Percentiles rank a stretch among this genome's conserved stretches.
Evolutionary conservation across 2,797 vertebrate genomes (phyloP).

Genomic region (Steatocranus sp.): DNA sequence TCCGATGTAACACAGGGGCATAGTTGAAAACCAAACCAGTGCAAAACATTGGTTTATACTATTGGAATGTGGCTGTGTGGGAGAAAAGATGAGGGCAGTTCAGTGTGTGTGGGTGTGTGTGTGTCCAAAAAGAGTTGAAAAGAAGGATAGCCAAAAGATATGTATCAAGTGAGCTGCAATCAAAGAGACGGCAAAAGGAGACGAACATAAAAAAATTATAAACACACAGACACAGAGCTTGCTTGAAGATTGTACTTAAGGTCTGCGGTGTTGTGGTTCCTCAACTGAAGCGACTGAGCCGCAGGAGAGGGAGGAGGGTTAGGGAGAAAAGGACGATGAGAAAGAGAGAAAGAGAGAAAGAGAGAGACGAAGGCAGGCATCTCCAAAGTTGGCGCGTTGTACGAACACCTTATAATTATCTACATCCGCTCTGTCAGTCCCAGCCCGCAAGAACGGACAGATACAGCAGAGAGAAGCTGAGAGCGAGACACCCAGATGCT

Average conservation of each 20-base stretch:
- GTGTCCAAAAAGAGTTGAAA: constrained; percentile 27
- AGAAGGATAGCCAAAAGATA: constrained; percentile 31
- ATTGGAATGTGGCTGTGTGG: constrained; percentile 46
- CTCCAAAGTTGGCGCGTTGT: constrained; percentile 55
- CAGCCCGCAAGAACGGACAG: constrained; percentile 38
- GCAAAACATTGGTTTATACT: constrained; percentile 40
- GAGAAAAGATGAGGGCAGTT: constrained; percentile 25
- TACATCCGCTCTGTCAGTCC: constrained; percentile 70
- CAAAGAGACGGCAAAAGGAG: constrained; percentile 44
- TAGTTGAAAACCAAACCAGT: constrained; percentile 2
- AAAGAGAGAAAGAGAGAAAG: constrained; percentile 8
- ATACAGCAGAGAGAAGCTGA: constrained; percentile 10
- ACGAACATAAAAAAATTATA: background rate
- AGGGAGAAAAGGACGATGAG: constrained; percentile 31
- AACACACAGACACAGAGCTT: background rate
- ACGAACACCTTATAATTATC: constrained; percentile 77
- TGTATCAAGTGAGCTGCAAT: constrained; percentile 49
- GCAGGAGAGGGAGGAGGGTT: constrained; percentile 4
- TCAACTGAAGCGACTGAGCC: constrained; percentile 38
- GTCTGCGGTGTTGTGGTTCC: constrained; percentile 59
- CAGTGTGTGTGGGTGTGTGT: background rate
- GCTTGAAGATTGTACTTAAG: constrained; percentile 61
- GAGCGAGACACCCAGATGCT: background rate
- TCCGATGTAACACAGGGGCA: constrained; percentile 10
- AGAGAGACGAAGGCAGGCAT: constrained; percentile 48